These are phyloP conservation scores for Melanotaenia maccullochi DNA, from an alignment of 2,797 vertebrate genomes.

Conservation along the genomic window DNA sequence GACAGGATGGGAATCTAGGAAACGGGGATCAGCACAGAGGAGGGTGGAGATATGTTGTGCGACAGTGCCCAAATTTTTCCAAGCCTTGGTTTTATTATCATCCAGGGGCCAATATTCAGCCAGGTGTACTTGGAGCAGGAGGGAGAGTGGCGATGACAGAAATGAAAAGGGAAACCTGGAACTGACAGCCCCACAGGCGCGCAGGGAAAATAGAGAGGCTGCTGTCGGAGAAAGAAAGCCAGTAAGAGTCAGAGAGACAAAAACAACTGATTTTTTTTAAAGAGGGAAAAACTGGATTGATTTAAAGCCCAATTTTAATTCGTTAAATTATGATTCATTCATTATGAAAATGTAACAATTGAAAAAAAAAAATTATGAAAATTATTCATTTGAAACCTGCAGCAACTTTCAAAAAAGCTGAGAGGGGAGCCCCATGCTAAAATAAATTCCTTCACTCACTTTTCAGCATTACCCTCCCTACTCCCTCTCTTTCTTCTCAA, in stretches of 20 bases:
- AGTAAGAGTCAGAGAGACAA: slow-evolving; percentile 18
- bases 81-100: slow-evolving; percentile 67
- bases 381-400: too few relatives aligned
- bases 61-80: slow-evolving; percentile 58
- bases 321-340: too few relatives aligned
- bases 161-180: slow-evolving; percentile 66
- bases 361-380: too few relatives aligned
- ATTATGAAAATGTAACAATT: too few relatives aligned
- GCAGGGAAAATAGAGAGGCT: slow-evolving; percentile 27
- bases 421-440: too few relatives aligned
- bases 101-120: slow-evolving; percentile 71
- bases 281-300: neutral
- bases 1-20: slow-evolving; percentile 62
- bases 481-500: too few relatives aligned
- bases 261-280: neutral
- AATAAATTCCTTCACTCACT: too few relatives aligned
- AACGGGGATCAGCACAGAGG: slow-evolving; percentile 31
- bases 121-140: slow-evolving; percentile 71
- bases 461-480: too few relatives aligned
- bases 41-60: slow-evolving; percentile 13
- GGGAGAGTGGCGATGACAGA: slow-evolving; percentile 64
- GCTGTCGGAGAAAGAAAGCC: slow-evolving; percentile 17
- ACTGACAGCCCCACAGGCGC: slow-evolving; percentile 48
- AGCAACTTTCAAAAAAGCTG: too few relatives aligned
- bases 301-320: neutral